Conservation (phyloP, 2,113 vertebrate species). For the Myrmecobius fasciatus region DNA sequence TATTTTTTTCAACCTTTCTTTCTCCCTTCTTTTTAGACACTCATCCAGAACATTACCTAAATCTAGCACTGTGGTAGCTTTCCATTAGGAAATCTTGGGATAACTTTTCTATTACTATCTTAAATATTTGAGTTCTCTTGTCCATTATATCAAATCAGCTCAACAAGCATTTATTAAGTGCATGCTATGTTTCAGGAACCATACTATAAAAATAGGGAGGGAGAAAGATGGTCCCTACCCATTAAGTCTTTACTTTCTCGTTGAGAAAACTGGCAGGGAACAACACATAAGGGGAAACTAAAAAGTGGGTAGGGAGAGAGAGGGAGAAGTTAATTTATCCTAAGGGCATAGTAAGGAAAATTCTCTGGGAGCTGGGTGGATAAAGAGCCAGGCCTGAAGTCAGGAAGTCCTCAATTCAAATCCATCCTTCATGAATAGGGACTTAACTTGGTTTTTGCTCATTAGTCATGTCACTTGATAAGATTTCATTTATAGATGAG, state of each 20-base stretch:
- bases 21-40: neutral
- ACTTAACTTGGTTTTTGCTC: neutral
- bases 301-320: neutral
- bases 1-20: neutral
- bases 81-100: conserved; percentile 2
- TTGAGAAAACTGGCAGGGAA: neutral
- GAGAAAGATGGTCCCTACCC: neutral
- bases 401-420: neutral
- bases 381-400: neutral
- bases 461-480: neutral
- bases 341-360: neutral
- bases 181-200: neutral
- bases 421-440: neutral
- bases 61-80: conserved; percentile 4
- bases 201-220: neutral
- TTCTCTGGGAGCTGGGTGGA: neutral
- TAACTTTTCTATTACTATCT: neutral
- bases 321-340: neutral
- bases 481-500: neutral
- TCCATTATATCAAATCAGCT: neutral
- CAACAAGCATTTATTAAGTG: conserved; percentile 3
- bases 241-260: neutral
- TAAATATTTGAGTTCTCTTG: neutral
- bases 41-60: neutral
- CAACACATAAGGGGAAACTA: neutral